These are phyloP conservation scores for Microcebus ravelobensis DNA, from an alignment of 2,113 vertebrate genomes.

Conservation along the genomic window DNA sequence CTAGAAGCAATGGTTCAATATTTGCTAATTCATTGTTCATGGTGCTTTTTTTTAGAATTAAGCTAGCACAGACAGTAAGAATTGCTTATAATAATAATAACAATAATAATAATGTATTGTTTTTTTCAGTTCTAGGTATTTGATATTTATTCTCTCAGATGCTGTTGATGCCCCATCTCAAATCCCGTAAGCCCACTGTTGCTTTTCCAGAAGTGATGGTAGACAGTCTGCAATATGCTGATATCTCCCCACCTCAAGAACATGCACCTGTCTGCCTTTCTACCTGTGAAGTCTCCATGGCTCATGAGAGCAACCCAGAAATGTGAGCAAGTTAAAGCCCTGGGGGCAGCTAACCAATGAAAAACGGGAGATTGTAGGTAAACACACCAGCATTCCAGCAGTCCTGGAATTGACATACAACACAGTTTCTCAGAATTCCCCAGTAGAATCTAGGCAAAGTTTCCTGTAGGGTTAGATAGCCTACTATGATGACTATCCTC, in stretches of 20 bases:
- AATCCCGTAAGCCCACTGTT: background rate
- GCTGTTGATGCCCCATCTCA: background rate
- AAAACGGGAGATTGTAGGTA: background rate
- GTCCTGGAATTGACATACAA: background rate
- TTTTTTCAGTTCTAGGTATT: background rate
- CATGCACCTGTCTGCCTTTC: background rate
- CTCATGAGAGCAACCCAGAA: background rate
- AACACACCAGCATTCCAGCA: background rate
- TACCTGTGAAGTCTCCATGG: background rate
- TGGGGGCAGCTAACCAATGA: background rate
- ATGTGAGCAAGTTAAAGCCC: background rate
- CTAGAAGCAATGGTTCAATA: background rate
- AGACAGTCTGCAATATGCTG: background rate
- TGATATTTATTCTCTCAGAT: background rate
- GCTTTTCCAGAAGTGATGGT: background rate
- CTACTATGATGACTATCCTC: background rate
- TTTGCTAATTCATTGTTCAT: background rate
- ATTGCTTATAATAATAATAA: background rate
- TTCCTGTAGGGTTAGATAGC: background rate
- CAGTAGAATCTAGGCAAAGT: background rate
- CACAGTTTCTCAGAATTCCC: background rate
- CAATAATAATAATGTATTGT: background rate
- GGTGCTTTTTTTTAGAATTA: background rate
- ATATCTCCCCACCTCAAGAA: background rate
- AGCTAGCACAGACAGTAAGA: background rate